Base-by-base conservation (phyloP, 2,888 invertebrate genomes). In the Lathronympha strigana region DNA sequence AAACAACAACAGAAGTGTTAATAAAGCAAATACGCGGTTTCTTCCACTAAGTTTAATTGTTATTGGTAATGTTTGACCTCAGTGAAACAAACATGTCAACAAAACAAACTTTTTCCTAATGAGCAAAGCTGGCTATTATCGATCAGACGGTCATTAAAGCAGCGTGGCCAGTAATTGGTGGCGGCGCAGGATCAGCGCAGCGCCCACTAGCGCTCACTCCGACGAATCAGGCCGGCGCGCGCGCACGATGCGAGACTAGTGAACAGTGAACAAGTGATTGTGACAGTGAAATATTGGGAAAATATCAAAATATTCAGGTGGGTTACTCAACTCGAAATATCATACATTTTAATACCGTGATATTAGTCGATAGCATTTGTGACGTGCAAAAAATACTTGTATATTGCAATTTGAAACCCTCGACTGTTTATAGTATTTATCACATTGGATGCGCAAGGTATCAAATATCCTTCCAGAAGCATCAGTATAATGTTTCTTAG, bases 171-270 rank as follows among this genome's bases (percentile, higher is more conserved):
- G 72, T 72, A 75, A 76, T 76, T 76, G 74, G 72, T 58, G 69
- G 45, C 38, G 62, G 53, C 51, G 57, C 57, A 66, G 62, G 63
- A 67, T 61, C 62, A 61, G 66, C 71, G 74, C 62, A 61, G 66
- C 71, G 74, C 75, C 75, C 67, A 61, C 61, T 74, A 74, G 81
- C 84, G 76, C 73, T 84, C 89, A 88, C 83, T 88, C 79, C 71
- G 76, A 75, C 81, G 81, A 79, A 77, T 77, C 77, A 82, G 81
- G 81, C 71, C 77, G 81, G 81, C 81, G 82, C 82, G 84, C 83
- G 78, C 82, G 84, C 78, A 69, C 71, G 57, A 69, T 72, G 70
- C 71, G 68, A 63, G 68, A 69, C 72, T 71, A 73, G 69, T 73
- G 81, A 76, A 70, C 70, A 76, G 79, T 80, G 77, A 79, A 75